Conservation (phyloP, 2,888 invertebrate genomes). For the Sicus ferrugineus region DNA sequence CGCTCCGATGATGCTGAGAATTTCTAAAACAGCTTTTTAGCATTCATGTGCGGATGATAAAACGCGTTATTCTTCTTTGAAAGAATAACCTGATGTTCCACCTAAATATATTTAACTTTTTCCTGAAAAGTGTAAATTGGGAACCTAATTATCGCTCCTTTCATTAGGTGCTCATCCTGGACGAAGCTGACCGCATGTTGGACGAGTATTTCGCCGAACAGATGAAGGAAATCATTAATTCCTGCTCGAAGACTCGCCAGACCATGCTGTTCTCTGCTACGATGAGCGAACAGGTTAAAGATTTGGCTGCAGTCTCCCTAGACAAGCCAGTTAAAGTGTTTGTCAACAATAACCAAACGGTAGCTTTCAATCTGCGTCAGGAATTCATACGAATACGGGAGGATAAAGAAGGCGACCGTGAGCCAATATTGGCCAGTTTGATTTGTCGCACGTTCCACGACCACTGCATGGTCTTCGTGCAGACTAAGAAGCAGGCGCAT, state of each 20-base stretch:
- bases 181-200: slow-evolving; percentile 85
- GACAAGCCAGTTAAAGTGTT: slow-evolving; percentile 93
- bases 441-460: slow-evolving; percentile 89
- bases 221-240: slow-evolving; percentile 96
- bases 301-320: slow-evolving; percentile 91
- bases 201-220: slow-evolving; percentile 99
- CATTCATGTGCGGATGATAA: slow-evolving; percentile 38
- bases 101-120: not conserved
- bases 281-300: slow-evolving; percentile 99
- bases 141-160: not conserved
- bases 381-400: slow-evolving; percentile 95
- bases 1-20: slow-evolving; percentile 55
- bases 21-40: slow-evolving; percentile 30
- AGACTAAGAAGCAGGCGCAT: slow-evolving; percentile 96
- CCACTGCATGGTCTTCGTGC: slow-evolving; percentile 93
- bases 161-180: slow-evolving; percentile 67
- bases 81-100: slow-evolving; percentile 51
- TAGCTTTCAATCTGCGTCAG: slow-evolving; percentile 93
- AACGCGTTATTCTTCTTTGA: slow-evolving; percentile 41
- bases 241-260: slow-evolving; percentile 90
- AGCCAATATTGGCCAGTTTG: slow-evolving; percentile 84
- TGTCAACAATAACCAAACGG: slow-evolving; percentile 94
- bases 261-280: slow-evolving; percentile 99
- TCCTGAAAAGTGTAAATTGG: not conserved
- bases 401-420: slow-evolving; percentile 88